Conservation (phyloP, 1,140 invertebrate species). For the Anoplophora glabripennis region DNA sequence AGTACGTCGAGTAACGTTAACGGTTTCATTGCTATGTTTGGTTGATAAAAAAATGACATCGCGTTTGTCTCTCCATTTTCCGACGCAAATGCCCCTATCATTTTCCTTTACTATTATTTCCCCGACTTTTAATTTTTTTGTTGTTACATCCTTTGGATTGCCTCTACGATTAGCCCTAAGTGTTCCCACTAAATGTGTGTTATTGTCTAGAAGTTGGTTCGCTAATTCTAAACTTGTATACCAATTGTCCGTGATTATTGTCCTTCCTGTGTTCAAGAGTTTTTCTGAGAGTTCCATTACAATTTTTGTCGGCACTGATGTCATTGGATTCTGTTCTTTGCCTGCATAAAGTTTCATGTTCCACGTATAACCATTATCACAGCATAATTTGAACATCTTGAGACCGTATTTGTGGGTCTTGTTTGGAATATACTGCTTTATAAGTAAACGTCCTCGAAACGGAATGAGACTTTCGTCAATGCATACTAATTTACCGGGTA, state of each 20-base stretch:
- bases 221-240: constrained; percentile 47
- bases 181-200: constrained; percentile 45
- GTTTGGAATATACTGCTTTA: constrained; percentile 48
- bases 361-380: constrained; percentile 22
- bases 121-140: constrained; percentile 41
- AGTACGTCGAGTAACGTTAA: constrained; percentile 31
- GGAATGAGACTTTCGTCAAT: constrained; percentile 39
- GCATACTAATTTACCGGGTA: constrained; percentile 22
- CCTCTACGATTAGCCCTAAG: constrained; percentile 38
- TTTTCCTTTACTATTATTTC: constrained; percentile 43
- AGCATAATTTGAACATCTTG: constrained; percentile 23
- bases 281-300: constrained; percentile 34
- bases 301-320: constrained; percentile 31
- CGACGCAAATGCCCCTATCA: constrained; percentile 38
- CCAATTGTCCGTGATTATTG: constrained; percentile 48
- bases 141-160: constrained; percentile 37
- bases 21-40: constrained; percentile 37
- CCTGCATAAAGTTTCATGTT: constrained; percentile 36
- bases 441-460: constrained; percentile 45
- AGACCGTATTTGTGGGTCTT: constrained; percentile 48
- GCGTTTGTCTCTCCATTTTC: constrained; percentile 48
- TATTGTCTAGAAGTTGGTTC: constrained; percentile 39
- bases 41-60: constrained; percentile 43
- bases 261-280: constrained; percentile 42
- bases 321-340: constrained; percentile 17